Percentiles rank a stretch among this genome's conserved stretches.
Evolutionary conservation across 2,888 invertebrate genomes (phyloP).

Genomic region (Plebejus anna): DNA sequence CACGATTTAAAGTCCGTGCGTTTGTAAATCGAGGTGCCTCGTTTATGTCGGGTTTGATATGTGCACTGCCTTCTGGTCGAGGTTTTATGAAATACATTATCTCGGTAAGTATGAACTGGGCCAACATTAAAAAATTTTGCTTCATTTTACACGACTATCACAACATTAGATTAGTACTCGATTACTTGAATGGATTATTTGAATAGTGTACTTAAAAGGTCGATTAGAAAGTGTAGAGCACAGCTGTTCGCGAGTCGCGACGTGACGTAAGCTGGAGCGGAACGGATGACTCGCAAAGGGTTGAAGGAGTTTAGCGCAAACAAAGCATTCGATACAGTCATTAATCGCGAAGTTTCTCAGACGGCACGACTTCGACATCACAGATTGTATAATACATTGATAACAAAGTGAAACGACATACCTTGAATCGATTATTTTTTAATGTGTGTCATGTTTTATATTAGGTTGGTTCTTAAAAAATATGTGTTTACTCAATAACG

Average conservation of each 20-base stretch:
- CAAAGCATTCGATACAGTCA: conserved; percentile 68
- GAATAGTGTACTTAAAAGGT: conserved; percentile 61
- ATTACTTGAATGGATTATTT: conserved; percentile 52
- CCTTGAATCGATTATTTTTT: background rate
- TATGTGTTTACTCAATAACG: background rate
- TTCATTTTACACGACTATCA: background rate
- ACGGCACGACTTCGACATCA: conserved; percentile 38
- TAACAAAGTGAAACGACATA: background rate
- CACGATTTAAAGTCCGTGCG: background rate
- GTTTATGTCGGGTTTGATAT: conserved; percentile 7
- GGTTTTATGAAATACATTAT: conserved; percentile 3
- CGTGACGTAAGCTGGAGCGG: conserved; percentile 73
- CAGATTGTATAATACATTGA: background rate
- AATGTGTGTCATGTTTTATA: background rate
- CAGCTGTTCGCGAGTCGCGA: conserved; percentile 73
- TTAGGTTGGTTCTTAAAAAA: background rate
- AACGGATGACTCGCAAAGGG: conserved; percentile 72
- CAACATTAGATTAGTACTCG: background rate
- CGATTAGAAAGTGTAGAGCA: conserved; percentile 73
- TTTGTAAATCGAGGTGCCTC: background rate
- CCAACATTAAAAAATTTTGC: background rate
- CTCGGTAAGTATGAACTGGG: background rate
- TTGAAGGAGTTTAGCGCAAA: conserved; percentile 67
- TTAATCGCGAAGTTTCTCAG: conserved; percentile 57
- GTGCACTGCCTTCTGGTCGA: background rate